These are phyloP conservation scores for Oreochromis grahami DNA, from an alignment of 2,797 vertebrate genomes.

Conservation along the genomic window DNA sequence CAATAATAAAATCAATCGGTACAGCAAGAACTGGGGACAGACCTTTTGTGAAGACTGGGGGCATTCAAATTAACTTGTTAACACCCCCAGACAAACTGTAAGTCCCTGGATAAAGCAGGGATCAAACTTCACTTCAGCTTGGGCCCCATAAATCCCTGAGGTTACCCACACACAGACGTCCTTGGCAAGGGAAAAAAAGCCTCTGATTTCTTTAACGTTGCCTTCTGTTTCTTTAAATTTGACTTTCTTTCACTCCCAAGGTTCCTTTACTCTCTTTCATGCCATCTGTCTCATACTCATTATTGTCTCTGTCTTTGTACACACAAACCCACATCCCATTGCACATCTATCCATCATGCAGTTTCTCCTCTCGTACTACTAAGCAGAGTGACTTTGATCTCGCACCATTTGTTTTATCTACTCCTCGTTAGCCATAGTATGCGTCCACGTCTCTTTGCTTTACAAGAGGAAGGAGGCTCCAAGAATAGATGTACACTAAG, in stretches of 20 bases:
- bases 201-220: neutral
- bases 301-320: conserved; percentile 3
- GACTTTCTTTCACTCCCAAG: conserved; percentile 8
- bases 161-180: neutral
- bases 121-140: neutral
- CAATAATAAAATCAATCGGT: neutral
- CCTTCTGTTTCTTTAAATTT: neutral
- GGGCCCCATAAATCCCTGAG: neutral
- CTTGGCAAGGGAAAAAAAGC: neutral
- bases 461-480: neutral
- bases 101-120: neutral
- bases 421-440: conserved; percentile 28
- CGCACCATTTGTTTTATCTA: conserved; percentile 12
- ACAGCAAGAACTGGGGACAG: neutral
- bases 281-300: conserved; percentile 40
- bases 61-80: neutral
- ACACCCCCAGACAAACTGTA: neutral
- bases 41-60: neutral
- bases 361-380: neutral
- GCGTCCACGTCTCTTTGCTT: conserved; percentile 4
- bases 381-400: conserved; percentile 24
- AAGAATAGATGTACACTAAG: neutral
- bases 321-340: neutral
- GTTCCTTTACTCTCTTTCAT: conserved; percentile 3
- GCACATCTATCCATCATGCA: conserved; percentile 5